These are phyloP conservation scores for Tautogolabrus adspersus DNA, from an alignment of 2,113 vertebrate genomes.

Conservation along the genomic window DNA sequence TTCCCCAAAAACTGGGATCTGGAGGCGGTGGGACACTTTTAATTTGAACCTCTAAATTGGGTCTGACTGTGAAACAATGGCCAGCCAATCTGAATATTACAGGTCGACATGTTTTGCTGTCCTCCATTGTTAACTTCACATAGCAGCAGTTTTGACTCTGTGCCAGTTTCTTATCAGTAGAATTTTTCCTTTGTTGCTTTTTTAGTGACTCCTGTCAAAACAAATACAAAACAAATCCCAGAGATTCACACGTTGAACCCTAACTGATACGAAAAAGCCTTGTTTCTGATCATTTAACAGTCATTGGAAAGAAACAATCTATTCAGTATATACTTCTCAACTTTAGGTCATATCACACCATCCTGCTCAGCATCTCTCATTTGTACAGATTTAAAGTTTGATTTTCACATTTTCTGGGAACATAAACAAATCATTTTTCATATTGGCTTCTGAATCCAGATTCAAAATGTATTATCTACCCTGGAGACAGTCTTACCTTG, in stretches of 20 bases:
- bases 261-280: no score
- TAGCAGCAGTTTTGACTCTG: not conserved
- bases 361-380: no score
- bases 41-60: slow-evolving; percentile 32
- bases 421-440: no score
- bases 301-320: no score
- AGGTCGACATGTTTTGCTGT: slow-evolving; percentile 18
- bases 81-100: slow-evolving; percentile 23
- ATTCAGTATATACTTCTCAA: no score
- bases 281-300: no score
- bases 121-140: not conserved
- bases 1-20: slow-evolving; percentile 24
- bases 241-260: not conserved
- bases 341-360: no score
- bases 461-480: no score
- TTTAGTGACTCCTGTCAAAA: not conserved
- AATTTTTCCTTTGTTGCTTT: not conserved
- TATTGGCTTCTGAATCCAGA: no score
- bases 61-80: not conserved
- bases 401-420: no score
- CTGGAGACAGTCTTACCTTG: no score
- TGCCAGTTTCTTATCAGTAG: not conserved
- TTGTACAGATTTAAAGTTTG: no score
- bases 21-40: slow-evolving; percentile 39
- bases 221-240: not conserved